These are phyloP conservation scores for Microchirus variegatus DNA, from an alignment of 2,797 vertebrate genomes.

Conservation along the genomic window DNA sequence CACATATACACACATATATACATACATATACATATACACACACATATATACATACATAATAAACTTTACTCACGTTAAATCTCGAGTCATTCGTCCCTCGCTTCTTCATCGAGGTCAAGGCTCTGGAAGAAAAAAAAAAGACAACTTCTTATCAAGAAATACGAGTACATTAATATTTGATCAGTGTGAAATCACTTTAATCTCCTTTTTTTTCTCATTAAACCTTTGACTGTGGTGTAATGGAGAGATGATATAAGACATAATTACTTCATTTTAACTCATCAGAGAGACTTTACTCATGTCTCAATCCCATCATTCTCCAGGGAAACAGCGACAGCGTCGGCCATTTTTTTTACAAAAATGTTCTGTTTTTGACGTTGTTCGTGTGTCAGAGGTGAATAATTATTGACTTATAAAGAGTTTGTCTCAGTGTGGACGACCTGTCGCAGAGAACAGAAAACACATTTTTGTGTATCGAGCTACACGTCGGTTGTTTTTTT, in stretches of 20 bases:
- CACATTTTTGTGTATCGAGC: constrained; percentile 31
- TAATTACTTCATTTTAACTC: constrained; percentile 75
- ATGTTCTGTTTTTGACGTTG: not conserved
- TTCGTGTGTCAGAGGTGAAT: not conserved
- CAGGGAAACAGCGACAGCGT: too few species aligned
- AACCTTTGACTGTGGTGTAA: constrained; percentile 78
- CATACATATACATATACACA: too few species aligned
- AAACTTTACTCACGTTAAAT: not conserved
- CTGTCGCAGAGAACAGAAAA: constrained; percentile 48
- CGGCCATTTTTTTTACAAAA: constrained; percentile 20
- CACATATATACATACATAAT: too few species aligned
- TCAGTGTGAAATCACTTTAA: constrained; percentile 73
- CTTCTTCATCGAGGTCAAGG: constrained; percentile 47
- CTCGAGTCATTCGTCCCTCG: constrained; percentile 12
- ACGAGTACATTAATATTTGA: constrained; percentile 80
- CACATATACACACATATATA: too few species aligned
- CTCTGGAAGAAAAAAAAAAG: constrained; percentile 43
- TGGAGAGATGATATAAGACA: constrained; percentile 65
- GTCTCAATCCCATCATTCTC: constrained; percentile 47
- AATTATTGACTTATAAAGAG: too few species aligned
- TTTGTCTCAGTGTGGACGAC: constrained; percentile 35
- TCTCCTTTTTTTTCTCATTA: constrained; percentile 80
- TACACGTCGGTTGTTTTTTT: constrained; percentile 44
- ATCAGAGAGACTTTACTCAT: constrained; percentile 59
- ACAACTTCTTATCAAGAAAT: constrained; percentile 65